Evolutionary conservation across 2,797 vertebrate genomes (phyloP).

Genomic region (Cirrhinus molitorella): DNA sequence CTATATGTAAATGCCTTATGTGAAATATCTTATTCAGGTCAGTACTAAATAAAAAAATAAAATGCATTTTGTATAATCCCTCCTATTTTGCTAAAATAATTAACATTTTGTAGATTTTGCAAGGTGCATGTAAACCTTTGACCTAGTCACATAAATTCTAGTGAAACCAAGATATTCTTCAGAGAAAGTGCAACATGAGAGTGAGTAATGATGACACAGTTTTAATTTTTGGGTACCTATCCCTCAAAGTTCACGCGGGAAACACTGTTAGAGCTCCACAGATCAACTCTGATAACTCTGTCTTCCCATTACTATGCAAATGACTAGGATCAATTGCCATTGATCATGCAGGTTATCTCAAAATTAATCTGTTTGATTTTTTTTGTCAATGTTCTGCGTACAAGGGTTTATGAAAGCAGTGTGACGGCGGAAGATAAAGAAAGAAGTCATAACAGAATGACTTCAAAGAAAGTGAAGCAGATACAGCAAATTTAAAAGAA

Average conservation of each 20-base stretch:
- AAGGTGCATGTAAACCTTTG: too few relatives aligned
- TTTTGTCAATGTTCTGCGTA: not conserved
- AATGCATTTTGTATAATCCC: too few relatives aligned
- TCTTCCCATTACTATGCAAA: slow-evolving; percentile 42
- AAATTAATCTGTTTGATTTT: not conserved
- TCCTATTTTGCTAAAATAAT: too few relatives aligned
- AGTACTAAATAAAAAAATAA: too few relatives aligned
- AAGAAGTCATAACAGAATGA: not conserved
- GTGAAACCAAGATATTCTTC: not conserved
- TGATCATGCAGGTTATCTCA: slow-evolving; percentile 21
- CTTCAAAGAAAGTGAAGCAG: not conserved
- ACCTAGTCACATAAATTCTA: not conserved
- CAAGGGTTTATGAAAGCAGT: not conserved
- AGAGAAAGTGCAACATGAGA: not conserved
- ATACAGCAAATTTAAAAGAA: not conserved
- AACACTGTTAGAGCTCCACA: not conserved
- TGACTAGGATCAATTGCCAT: slow-evolving; percentile 11
- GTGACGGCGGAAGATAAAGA: not conserved
- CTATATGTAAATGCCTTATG: too few relatives aligned
- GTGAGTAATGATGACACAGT: not conserved
- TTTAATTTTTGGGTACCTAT: not conserved
- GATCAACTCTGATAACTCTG: not conserved
- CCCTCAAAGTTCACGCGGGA: not conserved
- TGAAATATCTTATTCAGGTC: too few relatives aligned
- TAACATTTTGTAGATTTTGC: too few relatives aligned